Evolutionary conservation across 2,113 vertebrate genomes (phyloP), one percentile per base, ranked within the genome.

Genomic region (Bufo gargarizans): DNA sequence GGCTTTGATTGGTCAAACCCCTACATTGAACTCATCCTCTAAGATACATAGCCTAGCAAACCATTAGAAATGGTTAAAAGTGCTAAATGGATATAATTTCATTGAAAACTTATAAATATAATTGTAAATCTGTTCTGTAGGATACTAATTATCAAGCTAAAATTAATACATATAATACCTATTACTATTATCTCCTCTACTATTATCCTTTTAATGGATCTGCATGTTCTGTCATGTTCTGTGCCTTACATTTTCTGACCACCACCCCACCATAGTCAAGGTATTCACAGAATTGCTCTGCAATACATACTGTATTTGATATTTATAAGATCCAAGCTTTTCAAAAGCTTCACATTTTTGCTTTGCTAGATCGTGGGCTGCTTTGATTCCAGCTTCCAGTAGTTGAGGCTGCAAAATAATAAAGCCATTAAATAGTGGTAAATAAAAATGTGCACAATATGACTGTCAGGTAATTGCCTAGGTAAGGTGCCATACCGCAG

Each of bases 241-340:
- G 33, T 33, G 33, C 33, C 3, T 69, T 22, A 43, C 13, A 12
- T 13, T 45, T 22, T 69, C 67, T 69, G 17, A 33, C 10, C 6
- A 3, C 65, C 7, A 5, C 7, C 9, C 10, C 13, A 7, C 5
- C 11, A 6, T 71, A 17, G 43, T 47, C 43, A 74, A 47, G 8
- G 17, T 7, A 47, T 17, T 74, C 16, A 74, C 3, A 47, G 3
- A 0, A 45, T 2, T 74, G 5, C 11, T 49, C 43, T 56, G 33
- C 9, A 19, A 55, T 47, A 88, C 95, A 91, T 91, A 96, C 94
- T 0, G 14, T 71, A 94, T 93, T 6, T 92, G 90, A 55, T 93
- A 95, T 0, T 71, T 88, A 43, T 8, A 7, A 4, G 94, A 86
- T 33, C 94, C 94, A 0, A 89, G 5, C 6, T 85, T 12, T 0